Evolutionary conservation across 2,888 invertebrate species (phyloP).

Genomic region (Drosophila fungiperda): DNA sequence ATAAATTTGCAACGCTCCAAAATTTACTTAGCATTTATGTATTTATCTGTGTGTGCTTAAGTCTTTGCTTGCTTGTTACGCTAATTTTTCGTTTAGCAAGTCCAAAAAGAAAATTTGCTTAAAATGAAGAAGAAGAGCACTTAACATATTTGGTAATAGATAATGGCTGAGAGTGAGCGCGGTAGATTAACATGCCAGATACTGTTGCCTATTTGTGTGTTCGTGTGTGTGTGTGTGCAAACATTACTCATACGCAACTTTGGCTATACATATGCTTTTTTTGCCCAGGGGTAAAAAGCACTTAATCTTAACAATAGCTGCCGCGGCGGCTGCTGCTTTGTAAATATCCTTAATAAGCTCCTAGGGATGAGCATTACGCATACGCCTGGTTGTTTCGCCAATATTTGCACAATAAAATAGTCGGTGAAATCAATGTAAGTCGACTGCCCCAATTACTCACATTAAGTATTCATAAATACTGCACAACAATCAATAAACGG

Average conservation of each 20-base stretch:
- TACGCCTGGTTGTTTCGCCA: constrained; percentile 40
- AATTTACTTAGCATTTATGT: constrained; percentile 52
- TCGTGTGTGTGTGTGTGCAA: constrained; percentile 14
- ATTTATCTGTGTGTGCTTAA: constrained; percentile 4
- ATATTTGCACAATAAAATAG: constrained; percentile 30
- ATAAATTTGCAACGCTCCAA: constrained; percentile 52
- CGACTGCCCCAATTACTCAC: constrained; percentile 18
- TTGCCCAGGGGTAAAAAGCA: constrained; percentile 28
- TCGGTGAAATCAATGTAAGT: constrained; percentile 6
- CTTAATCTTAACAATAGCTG: constrained; percentile 50
- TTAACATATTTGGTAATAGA: constrained; percentile 24
- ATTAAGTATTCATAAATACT: constrained; percentile 14
- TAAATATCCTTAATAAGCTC: constrained; percentile 14
- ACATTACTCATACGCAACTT: constrained; percentile 57
- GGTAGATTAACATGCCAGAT: constrained; percentile 10
- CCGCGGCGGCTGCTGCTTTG: constrained; percentile 13
- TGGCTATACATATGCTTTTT: background rate
- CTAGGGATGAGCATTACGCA: constrained; percentile 28
- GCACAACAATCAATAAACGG: background rate
- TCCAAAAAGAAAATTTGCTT: constrained; percentile 14
- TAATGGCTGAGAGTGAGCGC: constrained; percentile 1
- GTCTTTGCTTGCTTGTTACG: constrained; percentile 45
- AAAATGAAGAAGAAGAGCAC: constrained; percentile 30
- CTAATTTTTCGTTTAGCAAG: constrained; percentile 56
- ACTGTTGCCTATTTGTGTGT: constrained; percentile 36